These are phyloP conservation scores for Lepeophtheirus nordmannii DNA, from an alignment of 2,888 invertebrate species.

Conservation along the genomic window DNA sequence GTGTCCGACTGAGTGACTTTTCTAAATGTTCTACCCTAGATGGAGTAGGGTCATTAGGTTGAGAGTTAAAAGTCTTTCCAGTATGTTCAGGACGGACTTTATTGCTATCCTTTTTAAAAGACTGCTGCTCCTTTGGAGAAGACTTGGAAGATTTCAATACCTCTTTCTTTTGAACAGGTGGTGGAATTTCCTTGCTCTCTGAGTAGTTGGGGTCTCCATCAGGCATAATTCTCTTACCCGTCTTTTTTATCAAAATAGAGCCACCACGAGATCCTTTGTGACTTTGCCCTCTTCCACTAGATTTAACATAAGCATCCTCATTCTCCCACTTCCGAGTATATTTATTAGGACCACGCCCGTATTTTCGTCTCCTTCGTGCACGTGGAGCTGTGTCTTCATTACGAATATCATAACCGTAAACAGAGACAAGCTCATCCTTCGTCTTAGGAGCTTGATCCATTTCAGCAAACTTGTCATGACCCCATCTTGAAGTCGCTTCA, in stretches of 20 bases:
- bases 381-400: constrained; percentile 73
- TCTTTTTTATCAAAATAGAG: background rate
- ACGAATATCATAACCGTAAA: constrained; percentile 86
- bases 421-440: constrained; percentile 60
- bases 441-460: constrained; percentile 68
- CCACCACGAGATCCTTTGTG: background rate
- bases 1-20: background rate
- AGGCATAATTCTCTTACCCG: background rate
- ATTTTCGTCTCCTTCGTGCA: constrained; percentile 60
- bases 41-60: background rate
- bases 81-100: too few species aligned
- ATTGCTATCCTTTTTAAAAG: too few species aligned
- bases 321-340: constrained; percentile 86
- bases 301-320: constrained; percentile 65
- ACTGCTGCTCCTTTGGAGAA: background rate
- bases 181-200: too few species aligned
- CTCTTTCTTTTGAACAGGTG: too few species aligned
- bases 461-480: constrained; percentile 70
- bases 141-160: background rate
- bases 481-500: constrained; percentile 47
- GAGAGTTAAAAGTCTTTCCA: background rate
- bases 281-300: constrained; percentile 30
- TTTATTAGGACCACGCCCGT: constrained; percentile 71
- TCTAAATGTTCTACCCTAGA: background rate
- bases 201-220: background rate